A percentile compares a stretch with the other conserved stretches of the same genome.
phyloP scores from a whole-genome alignment of 2,113 vertebrate species.

The Columba janthina region DNA sequence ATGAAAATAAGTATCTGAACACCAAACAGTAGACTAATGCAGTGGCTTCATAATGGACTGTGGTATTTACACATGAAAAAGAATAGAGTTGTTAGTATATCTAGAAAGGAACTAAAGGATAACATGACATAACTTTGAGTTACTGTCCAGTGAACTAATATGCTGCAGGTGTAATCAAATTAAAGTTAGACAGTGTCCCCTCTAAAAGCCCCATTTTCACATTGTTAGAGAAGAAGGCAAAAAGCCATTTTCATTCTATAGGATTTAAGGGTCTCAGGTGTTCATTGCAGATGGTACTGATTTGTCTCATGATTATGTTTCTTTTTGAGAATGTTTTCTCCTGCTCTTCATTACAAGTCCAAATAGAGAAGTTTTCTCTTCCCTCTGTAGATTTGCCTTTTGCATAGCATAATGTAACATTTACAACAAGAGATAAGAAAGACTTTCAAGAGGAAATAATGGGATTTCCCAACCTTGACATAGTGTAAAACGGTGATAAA shows the following conservation, averaged over 20 bases:
- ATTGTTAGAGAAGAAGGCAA: not conserved
- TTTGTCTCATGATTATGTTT: conserved; percentile 55
- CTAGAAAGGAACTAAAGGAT: not conserved
- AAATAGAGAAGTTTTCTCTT: conserved; percentile 55
- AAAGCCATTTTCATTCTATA: conserved; percentile 17
- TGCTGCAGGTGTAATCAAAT: conserved; percentile 18
- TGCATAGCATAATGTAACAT: conserved; percentile 16
- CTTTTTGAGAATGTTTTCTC: conserved; percentile 18
- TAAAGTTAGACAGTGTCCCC: not conserved
- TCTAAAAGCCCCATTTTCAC: not conserved
- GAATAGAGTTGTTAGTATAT: not conserved
- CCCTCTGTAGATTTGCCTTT: conserved; percentile 19
- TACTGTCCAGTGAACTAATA: not conserved
- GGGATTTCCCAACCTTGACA: not conserved
- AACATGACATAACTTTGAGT: not conserved
- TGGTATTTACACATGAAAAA: not conserved
- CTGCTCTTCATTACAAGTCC: conserved; percentile 34
- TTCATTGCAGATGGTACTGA: conserved; percentile 42
- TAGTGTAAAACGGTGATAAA: not conserved
- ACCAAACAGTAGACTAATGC: not conserved
- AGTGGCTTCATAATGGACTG: not conserved
- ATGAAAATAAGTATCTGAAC: not conserved
- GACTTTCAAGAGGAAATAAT: conserved; percentile 49
- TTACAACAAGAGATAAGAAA: conserved; percentile 29
- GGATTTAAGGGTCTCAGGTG: conserved; percentile 37